A percentile compares a stretch with the other conserved stretches of the same genome.
Evolutionary conservation across 2,113 vertebrate species (phyloP).

Genomic region (Scolopax mira): DNA sequence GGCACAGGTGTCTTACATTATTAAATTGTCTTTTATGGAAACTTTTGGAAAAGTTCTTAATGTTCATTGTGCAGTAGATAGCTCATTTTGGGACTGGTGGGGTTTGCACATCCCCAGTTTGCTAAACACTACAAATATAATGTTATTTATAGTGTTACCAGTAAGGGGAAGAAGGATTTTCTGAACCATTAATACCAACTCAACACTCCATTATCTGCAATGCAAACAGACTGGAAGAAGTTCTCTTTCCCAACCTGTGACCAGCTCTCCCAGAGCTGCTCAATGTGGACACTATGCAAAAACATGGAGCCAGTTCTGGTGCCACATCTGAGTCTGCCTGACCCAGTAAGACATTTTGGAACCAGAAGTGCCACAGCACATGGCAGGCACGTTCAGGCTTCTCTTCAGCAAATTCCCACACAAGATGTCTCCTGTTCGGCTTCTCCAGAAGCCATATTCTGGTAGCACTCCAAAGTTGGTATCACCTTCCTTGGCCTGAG

Average conservation of each 20-base stretch:
- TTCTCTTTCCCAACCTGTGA: neutral
- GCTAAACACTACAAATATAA: neutral
- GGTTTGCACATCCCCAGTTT: neutral
- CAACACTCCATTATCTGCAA: neutral
- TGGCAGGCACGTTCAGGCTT: neutral
- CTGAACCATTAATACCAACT: neutral
- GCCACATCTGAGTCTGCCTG: neutral
- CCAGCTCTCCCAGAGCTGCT: neutral
- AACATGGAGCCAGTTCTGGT: neutral
- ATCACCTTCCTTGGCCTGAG: neutral
- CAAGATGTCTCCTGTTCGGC: neutral
- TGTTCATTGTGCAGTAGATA: neutral
- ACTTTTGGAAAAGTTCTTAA: neutral
- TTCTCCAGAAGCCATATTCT: neutral
- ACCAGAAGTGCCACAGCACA: neutral
- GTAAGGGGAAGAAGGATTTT: neutral
- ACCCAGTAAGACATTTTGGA: neutral
- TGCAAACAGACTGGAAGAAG: neutral
- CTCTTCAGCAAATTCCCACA: neutral
- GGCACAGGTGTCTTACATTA: neutral
- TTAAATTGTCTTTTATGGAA: neutral
- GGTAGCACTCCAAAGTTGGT: neutral
- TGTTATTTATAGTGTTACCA: neutral
- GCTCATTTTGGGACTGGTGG: neutral
- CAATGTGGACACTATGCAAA: accelerated